These are phyloP conservation scores for Agapornis roseicollis DNA, from an alignment of 2,113 vertebrate genomes.

Conservation along the genomic window DNA sequence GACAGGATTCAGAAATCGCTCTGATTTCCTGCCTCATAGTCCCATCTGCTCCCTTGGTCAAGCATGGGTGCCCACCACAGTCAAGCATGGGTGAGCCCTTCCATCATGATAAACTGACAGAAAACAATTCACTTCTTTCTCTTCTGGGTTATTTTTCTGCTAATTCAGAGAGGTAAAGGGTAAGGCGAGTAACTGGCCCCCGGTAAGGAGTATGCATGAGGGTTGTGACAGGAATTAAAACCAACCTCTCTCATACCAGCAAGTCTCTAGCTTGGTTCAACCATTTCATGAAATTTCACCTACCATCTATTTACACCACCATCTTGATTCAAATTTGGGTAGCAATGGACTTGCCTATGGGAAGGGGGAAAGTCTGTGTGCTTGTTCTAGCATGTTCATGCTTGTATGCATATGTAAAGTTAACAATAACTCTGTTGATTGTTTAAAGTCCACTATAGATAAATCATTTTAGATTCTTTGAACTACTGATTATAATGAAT, in stretches of 20 bases:
- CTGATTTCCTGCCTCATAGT: background rate
- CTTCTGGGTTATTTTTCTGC: background rate
- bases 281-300: background rate
- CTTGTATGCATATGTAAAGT: background rate
- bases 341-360: background rate
- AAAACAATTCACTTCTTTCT: background rate
- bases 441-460: background rate
- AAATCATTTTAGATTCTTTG: background rate
- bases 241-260: background rate
- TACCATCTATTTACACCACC: background rate
- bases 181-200: background rate
- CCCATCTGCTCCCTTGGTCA: background rate
- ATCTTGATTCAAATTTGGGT: background rate
- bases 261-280: background rate
- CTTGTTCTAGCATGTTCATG: accelerated
- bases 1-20: background rate
- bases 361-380: background rate
- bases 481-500: background rate
- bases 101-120: background rate
- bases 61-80: background rate
- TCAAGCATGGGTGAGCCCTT: background rate
- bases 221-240: background rate
- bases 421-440: background rate
- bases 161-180: background rate
- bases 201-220: background rate